Evolutionary conservation across 1,140 invertebrate species (phyloP), one percentile per base, ranked within the genome.

Genomic region (Conus ventricosus): DNA sequence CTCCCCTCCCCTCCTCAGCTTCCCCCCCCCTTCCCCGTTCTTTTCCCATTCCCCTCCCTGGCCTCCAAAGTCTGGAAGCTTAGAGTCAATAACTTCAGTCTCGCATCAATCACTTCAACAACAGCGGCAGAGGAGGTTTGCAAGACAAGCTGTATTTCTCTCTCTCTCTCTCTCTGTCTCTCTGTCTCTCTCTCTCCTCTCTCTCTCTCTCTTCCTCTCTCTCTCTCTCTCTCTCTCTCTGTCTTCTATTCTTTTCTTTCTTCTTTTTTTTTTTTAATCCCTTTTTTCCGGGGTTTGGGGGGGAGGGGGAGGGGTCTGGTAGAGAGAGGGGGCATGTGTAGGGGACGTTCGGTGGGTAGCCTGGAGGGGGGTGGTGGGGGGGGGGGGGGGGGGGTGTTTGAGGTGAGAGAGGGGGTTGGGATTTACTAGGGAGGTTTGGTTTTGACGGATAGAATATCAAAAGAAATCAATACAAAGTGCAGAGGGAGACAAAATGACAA

Each of bases 101-200:
- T 71, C 67, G 67, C 67, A 71, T 71, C 67, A 71, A 71, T 71
- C 67, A 71, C 67, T 71, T 71, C 20, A 71, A 71, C 67, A 71
- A 23, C 67, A n/a, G 20, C 23, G 17, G 67, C 67, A 71, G 11
- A 71, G 67, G 13, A 71, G 67, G 25, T 82, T 82, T 71, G 67
- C 7, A 7, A 20, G 67, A 20, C 67, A 71, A n/a, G 6, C 13
- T 23, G 67, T 20, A 71, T 71, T 13, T 23, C 10, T n/a, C n/a
- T n/a, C n/a, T n/a, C n/a, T n/a, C n/a, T n/a, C 15, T 60, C 57
- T 60, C 8, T 60, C 8, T 60, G 57, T 60, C 8, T 60, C 15
- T 60, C 57, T 60, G 1, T 60, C 8, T 60, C 1, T 60, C 8
- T 60, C 15, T 60, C n/a, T n/a, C n/a, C 57, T 60, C 8, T 60